Conservation (phyloP, 35 echinoderm and acorn worm genomes). For the Ptychodera flava region DNA sequence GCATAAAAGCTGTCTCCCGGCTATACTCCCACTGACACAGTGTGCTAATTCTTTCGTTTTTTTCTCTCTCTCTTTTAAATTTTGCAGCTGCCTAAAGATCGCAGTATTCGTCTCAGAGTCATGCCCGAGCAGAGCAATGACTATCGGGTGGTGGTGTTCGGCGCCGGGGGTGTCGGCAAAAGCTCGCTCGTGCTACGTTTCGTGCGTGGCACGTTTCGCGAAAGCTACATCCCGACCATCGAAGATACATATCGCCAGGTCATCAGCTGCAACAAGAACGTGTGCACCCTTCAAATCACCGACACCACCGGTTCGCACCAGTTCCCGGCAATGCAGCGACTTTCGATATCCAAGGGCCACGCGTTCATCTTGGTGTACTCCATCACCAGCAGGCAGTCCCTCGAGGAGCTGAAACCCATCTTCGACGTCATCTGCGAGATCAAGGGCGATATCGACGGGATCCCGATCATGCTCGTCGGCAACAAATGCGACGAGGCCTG, state of each 20-base stretch:
- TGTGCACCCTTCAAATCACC: conserved; percentile 95
- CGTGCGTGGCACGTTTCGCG: conserved; percentile 93
- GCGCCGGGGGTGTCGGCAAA: conserved; percentile 95
- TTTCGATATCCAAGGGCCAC: conserved; percentile 97
- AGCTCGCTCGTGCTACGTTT: conserved; percentile 94
- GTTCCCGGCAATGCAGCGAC: conserved; percentile 97
- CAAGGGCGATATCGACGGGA: conserved; percentile 95
- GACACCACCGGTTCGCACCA: conserved; percentile 97
- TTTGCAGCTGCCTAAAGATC: conserved; percentile 84
- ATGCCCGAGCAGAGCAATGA: conserved; percentile 99
- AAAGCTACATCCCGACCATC: conserved; percentile 95
- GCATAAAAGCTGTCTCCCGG: too few species aligned
- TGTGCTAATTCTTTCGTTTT: too few species aligned
- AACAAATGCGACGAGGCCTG: conserved; percentile 97
- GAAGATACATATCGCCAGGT: conserved; percentile 98
- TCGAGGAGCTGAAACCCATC: conserved; percentile 97
- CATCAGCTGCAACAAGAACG: conserved; percentile 99
- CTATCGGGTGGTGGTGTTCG: conserved; percentile 92
- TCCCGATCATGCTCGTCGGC: conserved; percentile 93
- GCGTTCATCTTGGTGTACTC: conserved; percentile 98
- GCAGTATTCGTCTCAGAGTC: conserved; percentile 95
- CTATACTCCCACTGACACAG: too few species aligned
- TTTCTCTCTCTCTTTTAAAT: conserved; percentile 35
- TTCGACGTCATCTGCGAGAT: conserved; percentile 89
- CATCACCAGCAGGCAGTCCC: conserved; percentile 89